Percentiles rank a stretch among this genome's conserved stretches.
Evolutionary conservation across 2,113 vertebrate genomes (phyloP).

Genomic region (Aramus guarauna): DNA sequence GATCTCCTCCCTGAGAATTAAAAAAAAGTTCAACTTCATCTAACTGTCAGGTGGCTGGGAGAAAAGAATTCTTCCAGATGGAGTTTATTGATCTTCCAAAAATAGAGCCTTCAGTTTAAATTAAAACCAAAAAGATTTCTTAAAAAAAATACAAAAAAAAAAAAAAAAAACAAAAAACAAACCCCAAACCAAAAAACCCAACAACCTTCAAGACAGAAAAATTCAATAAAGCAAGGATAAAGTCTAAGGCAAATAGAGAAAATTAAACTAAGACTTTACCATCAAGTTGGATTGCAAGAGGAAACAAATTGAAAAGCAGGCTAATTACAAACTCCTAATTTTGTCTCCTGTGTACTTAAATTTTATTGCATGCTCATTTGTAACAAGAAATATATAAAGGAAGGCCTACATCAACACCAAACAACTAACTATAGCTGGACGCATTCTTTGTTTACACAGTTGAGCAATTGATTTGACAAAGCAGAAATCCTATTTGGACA

Average conservation of each 20-base stretch:
- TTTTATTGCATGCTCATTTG: background rate
- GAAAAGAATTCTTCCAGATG: conserved; percentile 40
- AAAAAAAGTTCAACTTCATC: background rate
- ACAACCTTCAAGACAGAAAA: background rate
- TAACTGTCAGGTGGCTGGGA: conserved; percentile 19
- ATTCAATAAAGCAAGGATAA: conserved; percentile 24
- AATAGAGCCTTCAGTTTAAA: conserved; percentile 30
- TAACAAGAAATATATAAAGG: background rate
- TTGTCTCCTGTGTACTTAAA: background rate
- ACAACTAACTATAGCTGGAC: background rate
- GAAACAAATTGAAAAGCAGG: conserved; percentile 11
- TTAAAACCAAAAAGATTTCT: conserved; percentile 23
- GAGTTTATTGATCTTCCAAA: conserved; percentile 55
- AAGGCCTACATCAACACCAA: background rate
- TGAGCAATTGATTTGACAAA: background rate
- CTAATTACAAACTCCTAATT: conserved; percentile 29
- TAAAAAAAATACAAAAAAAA: background rate
- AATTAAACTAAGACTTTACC: conserved; percentile 3
- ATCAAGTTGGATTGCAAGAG: background rate
- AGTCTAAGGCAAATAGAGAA: background rate
- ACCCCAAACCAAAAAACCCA: background rate
- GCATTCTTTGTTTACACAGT: background rate
- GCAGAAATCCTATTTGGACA: background rate
- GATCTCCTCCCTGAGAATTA: background rate
- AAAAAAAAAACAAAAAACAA: background rate